These are phyloP conservation scores for Tamias sibiricus DNA, from an alignment of 2,113 vertebrate genomes.

Conservation along the genomic window DNA sequence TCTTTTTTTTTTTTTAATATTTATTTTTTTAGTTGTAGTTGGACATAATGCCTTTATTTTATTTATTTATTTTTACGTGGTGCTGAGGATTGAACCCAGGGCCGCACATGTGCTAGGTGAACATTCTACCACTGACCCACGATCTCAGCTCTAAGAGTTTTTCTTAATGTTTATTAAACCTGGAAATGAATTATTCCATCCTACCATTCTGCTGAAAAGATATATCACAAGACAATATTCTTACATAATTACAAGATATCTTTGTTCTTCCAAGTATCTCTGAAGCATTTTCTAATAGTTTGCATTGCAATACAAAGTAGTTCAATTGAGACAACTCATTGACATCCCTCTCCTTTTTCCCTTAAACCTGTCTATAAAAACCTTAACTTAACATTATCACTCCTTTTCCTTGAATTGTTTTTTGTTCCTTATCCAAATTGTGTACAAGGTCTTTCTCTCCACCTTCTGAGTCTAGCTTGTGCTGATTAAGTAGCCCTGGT, in stretches of 20 bases:
- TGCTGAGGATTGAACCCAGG: too few species aligned
- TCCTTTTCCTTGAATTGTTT: not conserved
- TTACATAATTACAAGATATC: not conserved
- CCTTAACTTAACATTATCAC: not conserved
- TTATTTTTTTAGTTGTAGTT: not conserved
- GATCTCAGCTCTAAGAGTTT: not conserved
- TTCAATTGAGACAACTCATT: not conserved
- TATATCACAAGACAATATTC: not conserved
- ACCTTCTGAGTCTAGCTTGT: not conserved
- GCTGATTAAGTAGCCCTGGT: not conserved
- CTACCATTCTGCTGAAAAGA: not conserved
- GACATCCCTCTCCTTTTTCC: not conserved
- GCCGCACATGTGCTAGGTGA: too few species aligned
- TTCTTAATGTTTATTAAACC: not conserved
- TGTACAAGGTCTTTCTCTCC: not conserved
- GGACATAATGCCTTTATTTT: too few species aligned
- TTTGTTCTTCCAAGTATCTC: not conserved
- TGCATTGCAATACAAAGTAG: not conserved
- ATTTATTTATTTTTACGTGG: too few species aligned
- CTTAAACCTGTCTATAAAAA: not conserved
- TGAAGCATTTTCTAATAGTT: not conserved
- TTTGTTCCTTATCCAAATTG: not conserved
- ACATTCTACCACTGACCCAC: too few species aligned
- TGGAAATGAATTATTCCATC: not conserved
- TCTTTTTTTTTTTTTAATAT: not conserved